Base-by-base conservation (phyloP, 2,888 invertebrate genomes). In the Plebejus melissa region DNA sequence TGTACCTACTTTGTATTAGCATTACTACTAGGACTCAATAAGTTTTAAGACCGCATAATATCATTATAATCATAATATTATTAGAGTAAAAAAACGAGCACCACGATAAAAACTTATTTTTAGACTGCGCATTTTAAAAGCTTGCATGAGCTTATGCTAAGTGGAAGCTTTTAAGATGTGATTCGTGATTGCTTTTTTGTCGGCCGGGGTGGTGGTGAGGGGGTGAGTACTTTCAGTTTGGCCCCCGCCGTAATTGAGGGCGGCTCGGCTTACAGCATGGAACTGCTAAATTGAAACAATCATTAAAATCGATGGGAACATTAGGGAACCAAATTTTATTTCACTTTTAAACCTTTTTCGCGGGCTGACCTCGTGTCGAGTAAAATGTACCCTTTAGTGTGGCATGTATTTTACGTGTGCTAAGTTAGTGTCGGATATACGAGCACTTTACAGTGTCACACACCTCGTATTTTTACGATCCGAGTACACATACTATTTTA, bases 91-190 rank as follows among this genome's bases (percentile, higher is more conserved):
- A 22, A 22, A 22, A 22, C 22, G 22, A 22, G 22, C 22, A 22
- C 22, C 65, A 36, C 65, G 13, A 65, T 65, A 1, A 65, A 65
- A 65, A 5, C 32, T 65, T 60, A 65, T 65, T 36, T 65, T 65
- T 32, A 65, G 32, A 65, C 13, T 65, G 32, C 65, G 65, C 65
- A 65, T 65, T 65, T 65, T 65, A 65, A 65, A 36, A 65, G 65
- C 65, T 65, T 32, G 65, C 32, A 65, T 32, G 65, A 65, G 32
- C 65, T 65, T 65, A 65, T 65, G 32, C 16, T 65, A 65, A 65
- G 65, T 65, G 32, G 11, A 65, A 36, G 32, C 65, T 65, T 65
- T 65, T 65, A 65, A 65, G 32, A 32, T 36, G 65, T 65, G 65
- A 65, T 65, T 65, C 65, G 65, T 13, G 32, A 32, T 65, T 32